A percentile compares a stretch with the other conserved stretches of the same genome.
These are phyloP conservation scores for Ylistrum balloti DNA, from an alignment of 1,140 invertebrate genomes.

Conservation along the genomic window DNA sequence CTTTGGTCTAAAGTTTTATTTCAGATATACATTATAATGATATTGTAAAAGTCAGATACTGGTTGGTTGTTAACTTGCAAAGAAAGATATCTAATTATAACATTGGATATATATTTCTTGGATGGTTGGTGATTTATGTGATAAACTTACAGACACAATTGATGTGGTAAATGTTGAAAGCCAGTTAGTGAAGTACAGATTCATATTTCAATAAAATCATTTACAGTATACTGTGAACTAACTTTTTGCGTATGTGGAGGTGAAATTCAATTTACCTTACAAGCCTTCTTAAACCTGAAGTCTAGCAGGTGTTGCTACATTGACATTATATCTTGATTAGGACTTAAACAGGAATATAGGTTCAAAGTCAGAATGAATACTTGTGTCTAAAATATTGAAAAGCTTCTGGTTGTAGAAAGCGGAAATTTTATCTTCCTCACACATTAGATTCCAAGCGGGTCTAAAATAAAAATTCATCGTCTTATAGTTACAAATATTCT, in stretches of 20 bases:
- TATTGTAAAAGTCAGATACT: no score
- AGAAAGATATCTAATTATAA: no score
- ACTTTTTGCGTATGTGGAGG: neutral
- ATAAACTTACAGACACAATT: neutral
- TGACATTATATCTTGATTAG: neutral
- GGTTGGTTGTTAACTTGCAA: no score
- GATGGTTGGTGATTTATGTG: neutral
- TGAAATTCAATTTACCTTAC: conserved; percentile 5
- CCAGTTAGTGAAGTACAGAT: neutral
- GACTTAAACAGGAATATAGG: neutral
- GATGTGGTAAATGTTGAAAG: neutral
- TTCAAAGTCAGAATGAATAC: neutral
- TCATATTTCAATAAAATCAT: neutral
- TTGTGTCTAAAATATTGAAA: neutral
- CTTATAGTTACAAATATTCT: neutral
- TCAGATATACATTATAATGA: no score
- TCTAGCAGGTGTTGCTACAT: neutral
- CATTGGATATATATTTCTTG: no score
- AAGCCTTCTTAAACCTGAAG: neutral
- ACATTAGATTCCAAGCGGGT: neutral
- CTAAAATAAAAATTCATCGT: conserved; percentile 21
- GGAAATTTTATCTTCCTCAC: neutral
- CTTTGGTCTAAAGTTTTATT: no score
- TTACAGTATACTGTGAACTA: neutral
- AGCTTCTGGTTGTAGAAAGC: conserved; percentile 9